Conservation (phyloP, 1,140 invertebrate genomes). For the Bombus ignitus region DNA sequence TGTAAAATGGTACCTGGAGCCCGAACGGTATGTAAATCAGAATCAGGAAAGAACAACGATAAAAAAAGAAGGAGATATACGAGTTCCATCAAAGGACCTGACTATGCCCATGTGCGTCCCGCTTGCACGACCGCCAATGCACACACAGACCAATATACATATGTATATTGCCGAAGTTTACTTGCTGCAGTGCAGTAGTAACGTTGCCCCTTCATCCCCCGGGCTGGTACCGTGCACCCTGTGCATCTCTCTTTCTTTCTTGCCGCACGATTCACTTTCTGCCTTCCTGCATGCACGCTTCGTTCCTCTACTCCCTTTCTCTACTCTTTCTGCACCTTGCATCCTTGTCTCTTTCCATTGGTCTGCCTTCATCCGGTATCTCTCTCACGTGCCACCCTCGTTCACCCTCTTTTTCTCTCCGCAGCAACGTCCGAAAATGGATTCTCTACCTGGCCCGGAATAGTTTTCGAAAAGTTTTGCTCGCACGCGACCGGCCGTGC, state of each 20-base stretch:
- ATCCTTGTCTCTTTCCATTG: neutral
- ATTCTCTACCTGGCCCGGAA: constrained; percentile 57
- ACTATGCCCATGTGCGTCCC: neutral
- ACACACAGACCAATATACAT: constrained; percentile 13
- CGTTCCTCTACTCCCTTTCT: neutral
- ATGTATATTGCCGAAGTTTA: constrained; percentile 57
- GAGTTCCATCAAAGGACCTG: constrained; percentile 30
- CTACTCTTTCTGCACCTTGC: neutral
- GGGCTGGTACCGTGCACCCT: neutral
- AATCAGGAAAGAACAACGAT: constrained; percentile 2
- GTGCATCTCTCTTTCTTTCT: constrained; percentile 23
- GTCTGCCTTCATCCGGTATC: neutral
- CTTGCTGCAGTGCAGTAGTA: constrained; percentile 66
- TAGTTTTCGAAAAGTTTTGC: constrained; percentile 67
- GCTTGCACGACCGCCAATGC: constrained; percentile 14
- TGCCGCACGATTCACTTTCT: constrained; percentile 24
- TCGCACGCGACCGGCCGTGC: constrained; percentile 14
- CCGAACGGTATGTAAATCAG: constrained; percentile 41
- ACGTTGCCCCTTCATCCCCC: constrained; percentile 44
- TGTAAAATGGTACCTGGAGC: constrained; percentile 1
- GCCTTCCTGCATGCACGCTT: neutral
- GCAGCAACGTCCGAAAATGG: constrained; percentile 54
- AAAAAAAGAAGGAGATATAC: neutral
- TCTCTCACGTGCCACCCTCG: neutral
- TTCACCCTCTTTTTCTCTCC: too few relatives aligned